phyloP scores from a whole-genome alignment of 1,140 invertebrate species.

The Pectinophora gossypiella region DNA sequence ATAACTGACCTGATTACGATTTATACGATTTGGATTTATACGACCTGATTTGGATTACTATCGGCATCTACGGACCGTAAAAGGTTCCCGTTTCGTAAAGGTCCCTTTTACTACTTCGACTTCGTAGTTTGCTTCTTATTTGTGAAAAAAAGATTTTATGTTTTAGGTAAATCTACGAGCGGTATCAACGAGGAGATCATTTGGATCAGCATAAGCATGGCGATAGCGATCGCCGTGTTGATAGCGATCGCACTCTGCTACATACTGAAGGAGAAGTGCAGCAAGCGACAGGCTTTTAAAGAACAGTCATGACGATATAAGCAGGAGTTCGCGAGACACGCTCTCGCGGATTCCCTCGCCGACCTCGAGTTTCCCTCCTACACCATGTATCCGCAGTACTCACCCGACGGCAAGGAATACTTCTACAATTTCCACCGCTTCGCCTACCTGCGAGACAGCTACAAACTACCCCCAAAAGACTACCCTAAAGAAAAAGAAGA shows the following conservation, averaged over 20 bases:
- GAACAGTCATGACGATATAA: constrained; percentile 80
- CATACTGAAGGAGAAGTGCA: constrained; percentile 86
- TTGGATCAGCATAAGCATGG: constrained; percentile 91
- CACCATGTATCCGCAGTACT: constrained; percentile 64
- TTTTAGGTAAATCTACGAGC: constrained; percentile 83
- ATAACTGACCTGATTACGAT: no score
- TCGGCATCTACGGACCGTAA: no score
- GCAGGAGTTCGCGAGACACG: constrained; percentile 64
- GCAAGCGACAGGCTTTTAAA: constrained; percentile 82
- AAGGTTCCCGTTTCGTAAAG: no score
- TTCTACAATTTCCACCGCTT: constrained; percentile 69
- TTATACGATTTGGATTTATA: no score
- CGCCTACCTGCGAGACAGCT: constrained; percentile 55
- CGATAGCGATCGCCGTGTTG: constrained; percentile 86
- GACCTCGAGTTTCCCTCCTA: constrained; percentile 55
- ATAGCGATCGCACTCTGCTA: constrained; percentile 89
- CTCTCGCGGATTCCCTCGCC: constrained; percentile 55
- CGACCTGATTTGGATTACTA: no score
- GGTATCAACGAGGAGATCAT: constrained; percentile 91
- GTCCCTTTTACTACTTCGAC: no score
- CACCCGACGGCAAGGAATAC: constrained; percentile 63
- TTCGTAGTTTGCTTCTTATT: no score
- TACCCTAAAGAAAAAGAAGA: constrained; percentile 25
- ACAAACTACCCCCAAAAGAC: constrained; percentile 61
- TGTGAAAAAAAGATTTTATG: no score